A percentile compares a stretch with the other conserved stretches of the same genome.
These are phyloP conservation scores for Zaprionus capensis DNA, from an alignment of 1,140 invertebrate species.

Conservation along the genomic window DNA sequence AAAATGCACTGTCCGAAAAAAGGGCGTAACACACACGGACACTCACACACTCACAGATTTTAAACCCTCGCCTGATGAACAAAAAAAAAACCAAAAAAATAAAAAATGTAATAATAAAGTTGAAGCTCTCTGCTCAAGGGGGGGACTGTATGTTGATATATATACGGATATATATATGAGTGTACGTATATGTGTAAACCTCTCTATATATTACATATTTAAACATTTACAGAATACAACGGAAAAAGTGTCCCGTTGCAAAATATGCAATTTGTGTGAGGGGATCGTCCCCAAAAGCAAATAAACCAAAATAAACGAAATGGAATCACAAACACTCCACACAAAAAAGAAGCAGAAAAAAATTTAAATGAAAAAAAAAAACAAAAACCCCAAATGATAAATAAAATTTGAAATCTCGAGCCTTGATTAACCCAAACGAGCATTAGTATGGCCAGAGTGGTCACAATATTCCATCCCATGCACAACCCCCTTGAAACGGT, in stretches of 20 bases:
- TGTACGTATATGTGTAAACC: background rate
- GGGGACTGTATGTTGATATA: constrained; percentile 59
- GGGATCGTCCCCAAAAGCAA: constrained; percentile 37
- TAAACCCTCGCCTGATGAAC: constrained; percentile 42
- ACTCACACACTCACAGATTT: constrained; percentile 40
- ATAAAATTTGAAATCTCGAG: constrained; percentile 68
- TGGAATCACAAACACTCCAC: constrained; percentile 50
- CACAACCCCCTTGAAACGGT: background rate
- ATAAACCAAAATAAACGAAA: constrained; percentile 61
- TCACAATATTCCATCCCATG: background rate
- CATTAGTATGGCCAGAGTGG: constrained; percentile 43
- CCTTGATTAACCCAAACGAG: constrained; percentile 75
- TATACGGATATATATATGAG: constrained; percentile 23
- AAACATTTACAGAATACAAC: constrained; percentile 55
- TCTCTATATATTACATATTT: constrained; percentile 64
- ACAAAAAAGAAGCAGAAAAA: constrained; percentile 10
- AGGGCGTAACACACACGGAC: constrained; percentile 64
- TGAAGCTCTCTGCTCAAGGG: constrained; percentile 33
- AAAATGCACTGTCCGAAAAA: constrained; percentile 81
- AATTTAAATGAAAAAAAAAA: constrained; percentile 4
- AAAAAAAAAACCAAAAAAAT: constrained; percentile 41
- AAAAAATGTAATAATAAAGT: constrained; percentile 74
- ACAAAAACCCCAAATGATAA: constrained; percentile 57
- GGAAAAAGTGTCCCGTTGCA: constrained; percentile 65
- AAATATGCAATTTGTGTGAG: constrained; percentile 54